A percentile compares a stretch with the other conserved stretches of the same genome.
phyloP scores from a whole-genome alignment of 2,797 vertebrate species.

The Chelmon rostratus region DNA sequence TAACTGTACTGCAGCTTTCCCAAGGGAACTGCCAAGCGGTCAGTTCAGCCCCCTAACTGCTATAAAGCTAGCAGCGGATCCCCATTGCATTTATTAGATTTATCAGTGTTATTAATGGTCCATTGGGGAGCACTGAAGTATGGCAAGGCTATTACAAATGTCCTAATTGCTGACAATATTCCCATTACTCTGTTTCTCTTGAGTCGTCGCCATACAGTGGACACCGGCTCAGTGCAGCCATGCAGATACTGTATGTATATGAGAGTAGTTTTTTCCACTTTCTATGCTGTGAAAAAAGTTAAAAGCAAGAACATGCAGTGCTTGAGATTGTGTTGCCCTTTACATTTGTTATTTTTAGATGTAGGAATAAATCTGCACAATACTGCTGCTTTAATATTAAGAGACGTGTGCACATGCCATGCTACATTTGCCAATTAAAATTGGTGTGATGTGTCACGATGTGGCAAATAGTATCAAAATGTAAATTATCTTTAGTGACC shows the following conservation, averaged over 20 bases:
- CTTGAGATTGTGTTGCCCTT: neutral
- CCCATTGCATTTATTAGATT: constrained; percentile 46
- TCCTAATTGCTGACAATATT: constrained; percentile 44
- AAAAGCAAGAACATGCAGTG: neutral
- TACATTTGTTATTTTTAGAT: neutral
- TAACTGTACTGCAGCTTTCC: constrained; percentile 15
- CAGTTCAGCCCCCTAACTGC: constrained; percentile 23
- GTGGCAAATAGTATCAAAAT: neutral
- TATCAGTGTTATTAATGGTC: constrained; percentile 57
- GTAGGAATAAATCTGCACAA: neutral
- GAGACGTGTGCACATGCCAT: neutral
- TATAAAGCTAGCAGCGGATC: constrained; percentile 39
- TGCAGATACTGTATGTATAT: neutral
- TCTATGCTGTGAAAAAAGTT: neutral
- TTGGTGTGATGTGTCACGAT: neutral
- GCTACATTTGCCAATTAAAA: neutral
- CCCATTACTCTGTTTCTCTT: constrained; percentile 25
- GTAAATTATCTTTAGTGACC: neutral
- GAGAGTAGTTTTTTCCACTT: neutral
- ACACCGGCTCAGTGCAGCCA: neutral
- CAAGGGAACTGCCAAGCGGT: constrained; percentile 1
- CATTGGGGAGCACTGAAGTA: constrained; percentile 43
- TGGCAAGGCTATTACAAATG: constrained; percentile 47
- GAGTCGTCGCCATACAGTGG: neutral
- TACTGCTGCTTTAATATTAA: neutral